phyloP scores from a whole-genome alignment of 1,140 invertebrate genomes.

The Aradophagus sp. region DNA sequence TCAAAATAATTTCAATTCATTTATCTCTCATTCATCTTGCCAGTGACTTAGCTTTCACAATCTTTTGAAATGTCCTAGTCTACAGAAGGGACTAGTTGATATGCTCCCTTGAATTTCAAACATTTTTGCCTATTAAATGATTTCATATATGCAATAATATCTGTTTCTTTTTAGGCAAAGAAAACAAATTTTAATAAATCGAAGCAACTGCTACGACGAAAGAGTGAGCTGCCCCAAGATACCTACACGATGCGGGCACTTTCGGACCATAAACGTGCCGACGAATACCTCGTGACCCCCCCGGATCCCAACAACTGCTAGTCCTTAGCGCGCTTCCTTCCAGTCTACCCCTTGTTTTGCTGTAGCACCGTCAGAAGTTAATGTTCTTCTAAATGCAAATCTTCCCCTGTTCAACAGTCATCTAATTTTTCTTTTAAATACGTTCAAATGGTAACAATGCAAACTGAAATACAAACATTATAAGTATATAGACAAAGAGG shows the following conservation, averaged over 20 bases:
- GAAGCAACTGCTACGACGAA: slow-evolving; percentile 91
- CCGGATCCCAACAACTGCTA: slow-evolving; percentile 90
- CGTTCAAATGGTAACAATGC: too few relatives aligned
- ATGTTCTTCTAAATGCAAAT: slow-evolving; percentile 53
- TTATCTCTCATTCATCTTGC: too few relatives aligned
- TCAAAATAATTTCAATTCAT: too few relatives aligned
- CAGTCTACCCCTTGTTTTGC: slow-evolving; percentile 70
- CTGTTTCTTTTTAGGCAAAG: slow-evolving; percentile 65
- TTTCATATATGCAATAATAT: too few relatives aligned
- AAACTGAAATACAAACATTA: slow-evolving; percentile 17
- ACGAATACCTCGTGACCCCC: slow-evolving; percentile 88
- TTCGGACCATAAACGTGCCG: slow-evolving; percentile 92
- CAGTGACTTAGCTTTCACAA: too few relatives aligned
- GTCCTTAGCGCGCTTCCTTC: slow-evolving; percentile 74
- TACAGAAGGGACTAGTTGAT: too few relatives aligned
- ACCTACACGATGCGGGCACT: slow-evolving; percentile 91
- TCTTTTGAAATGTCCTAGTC: too few relatives aligned
- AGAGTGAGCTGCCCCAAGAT: slow-evolving; percentile 95
- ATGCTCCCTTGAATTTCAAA: too few relatives aligned
- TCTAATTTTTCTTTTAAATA: too few relatives aligned
- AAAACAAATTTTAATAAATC: slow-evolving; percentile 80
- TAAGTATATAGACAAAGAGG: not conserved
- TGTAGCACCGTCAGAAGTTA: slow-evolving; percentile 71
- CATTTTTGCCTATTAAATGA: too few relatives aligned
- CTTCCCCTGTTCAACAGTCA: not conserved